Conservation (phyloP, 2,797 vertebrate genomes). For the Percopsis omiscomaycus region DNA sequence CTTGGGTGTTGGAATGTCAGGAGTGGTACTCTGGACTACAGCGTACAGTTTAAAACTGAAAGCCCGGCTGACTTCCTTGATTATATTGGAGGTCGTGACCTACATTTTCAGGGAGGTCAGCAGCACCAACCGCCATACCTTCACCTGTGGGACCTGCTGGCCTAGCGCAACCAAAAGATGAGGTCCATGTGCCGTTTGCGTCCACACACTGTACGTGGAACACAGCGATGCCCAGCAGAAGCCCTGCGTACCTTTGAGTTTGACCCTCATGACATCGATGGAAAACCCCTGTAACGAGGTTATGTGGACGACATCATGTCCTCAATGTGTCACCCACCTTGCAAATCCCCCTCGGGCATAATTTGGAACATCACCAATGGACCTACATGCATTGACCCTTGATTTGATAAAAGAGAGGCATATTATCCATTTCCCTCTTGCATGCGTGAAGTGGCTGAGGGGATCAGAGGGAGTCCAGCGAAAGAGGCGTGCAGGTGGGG, state of each 20-base stretch:
- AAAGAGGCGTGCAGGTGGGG: slow-evolving; percentile 18
- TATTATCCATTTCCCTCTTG: slow-evolving; percentile 45
- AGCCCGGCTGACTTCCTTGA: not conserved
- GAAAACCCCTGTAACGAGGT: slow-evolving; percentile 31
- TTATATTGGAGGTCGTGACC: slow-evolving; percentile 45
- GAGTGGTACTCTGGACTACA: not conserved
- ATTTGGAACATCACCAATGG: slow-evolving; percentile 62
- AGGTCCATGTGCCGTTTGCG: slow-evolving; percentile 31
- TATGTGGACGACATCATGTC: slow-evolving; percentile 61
- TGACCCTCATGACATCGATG: slow-evolving; percentile 6
- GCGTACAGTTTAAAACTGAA: slow-evolving; percentile 22
- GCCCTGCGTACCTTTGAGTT: slow-evolving; percentile 28
- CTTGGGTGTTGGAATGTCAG: not conserved
- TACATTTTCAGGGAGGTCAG: slow-evolving; percentile 55
- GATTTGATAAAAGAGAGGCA: slow-evolving; percentile 56
- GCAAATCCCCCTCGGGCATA: slow-evolving; percentile 58
- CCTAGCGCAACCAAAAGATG: slow-evolving; percentile 43
- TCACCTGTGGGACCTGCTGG: slow-evolving; percentile 15
- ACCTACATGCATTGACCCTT: slow-evolving; percentile 56
- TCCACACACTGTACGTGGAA: slow-evolving; percentile 21
- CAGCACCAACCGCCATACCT: slow-evolving; percentile 27
- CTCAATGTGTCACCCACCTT: slow-evolving; percentile 68
- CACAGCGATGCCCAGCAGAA: slow-evolving; percentile 39
- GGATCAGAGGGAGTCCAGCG: slow-evolving; percentile 58
- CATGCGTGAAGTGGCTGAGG: slow-evolving; percentile 37